Percentiles rank a stretch among this genome's conserved stretches.
These are phyloP conservation scores for Entelurus aequoreus DNA, from an alignment of 2,113 vertebrate species.

Conservation along the genomic window DNA sequence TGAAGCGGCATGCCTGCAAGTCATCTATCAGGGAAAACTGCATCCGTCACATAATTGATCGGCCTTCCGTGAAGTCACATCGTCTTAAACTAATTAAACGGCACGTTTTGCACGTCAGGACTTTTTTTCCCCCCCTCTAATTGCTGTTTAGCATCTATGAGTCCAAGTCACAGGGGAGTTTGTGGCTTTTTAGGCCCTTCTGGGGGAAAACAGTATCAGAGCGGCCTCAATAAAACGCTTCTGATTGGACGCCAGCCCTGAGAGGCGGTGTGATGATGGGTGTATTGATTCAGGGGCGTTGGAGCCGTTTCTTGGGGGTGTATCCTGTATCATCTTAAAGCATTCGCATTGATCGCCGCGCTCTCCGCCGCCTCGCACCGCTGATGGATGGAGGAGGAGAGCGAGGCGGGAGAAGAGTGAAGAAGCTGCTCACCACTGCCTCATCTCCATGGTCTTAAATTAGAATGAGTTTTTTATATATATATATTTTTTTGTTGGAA, in stretches of 20 bases:
- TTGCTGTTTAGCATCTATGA: constrained; percentile 12
- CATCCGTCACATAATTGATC: constrained; percentile 58
- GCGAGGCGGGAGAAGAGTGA: constrained; percentile 31
- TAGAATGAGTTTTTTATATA: not conserved
- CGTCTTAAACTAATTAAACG: constrained; percentile 51
- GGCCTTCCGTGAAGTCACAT: constrained; percentile 28
- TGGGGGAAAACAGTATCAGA: constrained; percentile 19
- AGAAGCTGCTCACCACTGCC: constrained; percentile 6
- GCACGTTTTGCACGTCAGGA: too few relatives aligned
- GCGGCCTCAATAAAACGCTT: constrained; percentile 5
- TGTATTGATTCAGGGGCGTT: constrained; percentile 46
- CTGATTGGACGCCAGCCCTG: constrained; percentile 14
- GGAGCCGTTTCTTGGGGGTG: constrained; percentile 48
- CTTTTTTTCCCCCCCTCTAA: not conserved
- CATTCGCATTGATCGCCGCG: constrained; percentile 43
- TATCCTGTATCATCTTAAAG: constrained; percentile 58
- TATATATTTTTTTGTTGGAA: not conserved
- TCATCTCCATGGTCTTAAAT: not conserved
- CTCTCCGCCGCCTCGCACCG: constrained; percentile 34
- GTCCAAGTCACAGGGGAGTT: constrained; percentile 12
- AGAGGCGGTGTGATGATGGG: constrained; percentile 40
- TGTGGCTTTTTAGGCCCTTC: constrained; percentile 23
- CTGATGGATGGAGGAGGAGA: constrained; percentile 50
- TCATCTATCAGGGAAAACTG: constrained; percentile 46
- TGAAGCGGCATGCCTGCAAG: constrained; percentile 38